phyloP scores from a whole-genome alignment of 2,797 vertebrate genomes.

The Cossypha polioptera region DNA sequence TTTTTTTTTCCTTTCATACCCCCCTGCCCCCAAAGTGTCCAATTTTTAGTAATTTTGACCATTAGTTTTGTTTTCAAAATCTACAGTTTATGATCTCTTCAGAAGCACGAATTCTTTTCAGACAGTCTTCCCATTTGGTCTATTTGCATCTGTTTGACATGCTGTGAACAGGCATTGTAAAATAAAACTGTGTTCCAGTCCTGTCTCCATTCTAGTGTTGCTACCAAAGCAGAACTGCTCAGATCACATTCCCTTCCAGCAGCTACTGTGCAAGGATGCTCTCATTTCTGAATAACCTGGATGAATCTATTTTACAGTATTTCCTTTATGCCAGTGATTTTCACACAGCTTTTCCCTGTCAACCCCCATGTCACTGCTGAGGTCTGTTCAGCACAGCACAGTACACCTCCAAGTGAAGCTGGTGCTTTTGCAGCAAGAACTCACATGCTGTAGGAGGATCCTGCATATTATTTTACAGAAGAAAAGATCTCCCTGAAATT shows the following conservation, averaged over 20 bases:
- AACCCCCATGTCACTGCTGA: background rate
- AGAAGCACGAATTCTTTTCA: background rate
- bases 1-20: rapidly evolving
- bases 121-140: background rate
- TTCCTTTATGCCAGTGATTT: background rate
- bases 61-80: background rate
- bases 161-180: background rate
- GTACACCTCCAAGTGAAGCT: background rate
- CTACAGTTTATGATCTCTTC: background rate
- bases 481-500: background rate
- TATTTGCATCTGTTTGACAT: background rate
- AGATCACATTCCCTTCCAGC: background rate
- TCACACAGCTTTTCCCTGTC: background rate
- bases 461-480: background rate
- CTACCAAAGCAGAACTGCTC: background rate
- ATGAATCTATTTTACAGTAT: background rate
- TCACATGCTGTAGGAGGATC: background rate
- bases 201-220: background rate
- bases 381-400: background rate
- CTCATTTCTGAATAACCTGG: background rate
- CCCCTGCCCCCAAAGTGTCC: rapidly evolving
- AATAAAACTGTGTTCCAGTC: background rate
- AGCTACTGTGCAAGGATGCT: background rate
- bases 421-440: background rate
- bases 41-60: background rate